Base-by-base conservation (phyloP, 2,113 vertebrate genomes). In the Hypomesus transpacificus region DNA sequence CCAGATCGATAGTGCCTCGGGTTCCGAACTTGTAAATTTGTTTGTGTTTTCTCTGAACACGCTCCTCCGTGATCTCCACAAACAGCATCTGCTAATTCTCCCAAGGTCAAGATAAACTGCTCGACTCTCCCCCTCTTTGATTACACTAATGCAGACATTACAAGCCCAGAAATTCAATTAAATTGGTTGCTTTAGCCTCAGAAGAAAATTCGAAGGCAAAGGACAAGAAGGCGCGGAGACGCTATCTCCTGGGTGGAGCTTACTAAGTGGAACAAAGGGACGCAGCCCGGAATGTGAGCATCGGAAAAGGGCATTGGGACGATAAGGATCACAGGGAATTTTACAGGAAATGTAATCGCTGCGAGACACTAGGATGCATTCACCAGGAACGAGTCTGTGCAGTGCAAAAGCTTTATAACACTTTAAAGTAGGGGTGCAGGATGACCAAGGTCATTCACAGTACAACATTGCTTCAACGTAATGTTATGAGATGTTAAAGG, bases 51-150 rank as follows among this genome's bases (percentile, higher is more conserved):
- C 53, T 18, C 53, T 11, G 39, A 46, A 46, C 39, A 46, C 39
- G 39, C 39, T 7, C 39, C 8, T 46, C 39, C 39, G 7, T 7
- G 8, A n/a, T n/a, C 16, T 56, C 53, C 53, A 56, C 53, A n/a
- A 56, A 56, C 53, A 56, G 53, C 56, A 58, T 83, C 77, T 80
- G 81, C 79, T 87, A 84, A 86, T 85, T 89, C 81, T 66, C 77
- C 86, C 90, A 91, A 92, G 91, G 91, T 92, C 79, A 75, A 87
- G 92, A 92, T 92, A 91, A 92, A 92, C 90, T 91, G 84, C 77
- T 82, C 76, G 52, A 53, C 73, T 83, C 62, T 75, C 64, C 39
- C 74, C 62, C 70, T 73, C 76, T 85, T 82, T 89, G 89, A 91
- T 92, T 91, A 89, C 85, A 78, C 77, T 90, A 91, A 91, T 89